These are phyloP conservation scores for Zeus faber DNA, from an alignment of 2,113 vertebrate species.

Conservation along the genomic window DNA sequence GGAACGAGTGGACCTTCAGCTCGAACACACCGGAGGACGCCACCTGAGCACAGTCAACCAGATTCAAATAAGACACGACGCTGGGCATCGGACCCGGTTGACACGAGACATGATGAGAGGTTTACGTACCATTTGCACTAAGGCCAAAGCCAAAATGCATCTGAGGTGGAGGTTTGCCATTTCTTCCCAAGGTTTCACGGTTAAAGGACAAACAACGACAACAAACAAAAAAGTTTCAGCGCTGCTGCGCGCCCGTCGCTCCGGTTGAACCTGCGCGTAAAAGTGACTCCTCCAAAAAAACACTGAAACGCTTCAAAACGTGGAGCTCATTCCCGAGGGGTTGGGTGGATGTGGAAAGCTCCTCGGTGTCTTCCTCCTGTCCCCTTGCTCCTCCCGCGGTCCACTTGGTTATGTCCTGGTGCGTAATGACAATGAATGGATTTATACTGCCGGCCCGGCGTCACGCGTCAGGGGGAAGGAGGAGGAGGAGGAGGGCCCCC, in stretches of 20 bases:
- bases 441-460: conserved; percentile 55
- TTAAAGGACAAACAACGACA: background rate
- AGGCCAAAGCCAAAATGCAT: conserved; percentile 50
- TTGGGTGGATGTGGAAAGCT: background rate
- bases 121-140: conserved; percentile 56
- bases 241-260: too few species aligned
- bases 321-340: too few species aligned
- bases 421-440: conserved; percentile 23
- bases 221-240: background rate
- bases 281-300: background rate
- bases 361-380: background rate
- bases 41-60: conserved; percentile 60
- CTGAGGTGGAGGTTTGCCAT: conserved; percentile 58
- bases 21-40: conserved; percentile 84
- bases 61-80: background rate
- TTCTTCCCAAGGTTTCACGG: conserved; percentile 14
- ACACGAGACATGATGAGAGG: background rate
- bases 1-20: conserved; percentile 85
- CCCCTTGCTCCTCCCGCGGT: background rate
- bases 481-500: conserved; percentile 41
- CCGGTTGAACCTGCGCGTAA: background rate
- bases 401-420: conserved; percentile 48
- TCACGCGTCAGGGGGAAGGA: conserved; percentile 48
- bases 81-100: background rate
- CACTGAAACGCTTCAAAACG: too few species aligned